Base-by-base conservation (phyloP, 1,140 invertebrate genomes). In the Tetranychus cinnabarinus region DNA sequence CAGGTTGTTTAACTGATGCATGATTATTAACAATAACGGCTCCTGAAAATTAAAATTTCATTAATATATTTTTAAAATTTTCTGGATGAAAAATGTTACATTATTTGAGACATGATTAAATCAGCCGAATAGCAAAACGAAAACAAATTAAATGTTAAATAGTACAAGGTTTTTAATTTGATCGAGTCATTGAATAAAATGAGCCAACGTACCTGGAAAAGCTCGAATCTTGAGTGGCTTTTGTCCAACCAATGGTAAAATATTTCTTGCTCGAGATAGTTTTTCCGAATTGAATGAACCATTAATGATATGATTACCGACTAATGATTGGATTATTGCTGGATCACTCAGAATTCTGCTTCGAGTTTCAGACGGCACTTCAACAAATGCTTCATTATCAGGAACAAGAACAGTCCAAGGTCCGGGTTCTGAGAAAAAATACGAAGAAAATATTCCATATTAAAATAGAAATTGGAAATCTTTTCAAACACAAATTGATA, bases 391-490 rank as follows among this genome's bases (percentile, higher is more conserved):
- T 15, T 70, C 69, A 63, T 79, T 74, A n/a, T 73, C 71, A 7
- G 77, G 77, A 0, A 72, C 77, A 52, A 79, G 76, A 4, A 79
- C 59, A 1, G 78, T 78, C 67, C 74, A 77, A 6, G 70, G 69
- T 12, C 68, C 70, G n/a, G 47, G n/a, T 35, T 58, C 68, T 65
- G 12, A 34, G 63, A 52, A 7, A 7, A 23, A 23, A 23, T 23
- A 23, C 23, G 23, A 23, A 23, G 23, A 23, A 23, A 23, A 23
- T 23, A 23, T 23, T 23, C 23, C 23, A 23, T 48, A 39, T 4
- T 45, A 39, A 10, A 57, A 8, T 5, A n/a, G 1, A 13, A 13
- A 57, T 8, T 35, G 12, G n/a, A 57, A 57, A 35, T 10, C 39
- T n/a, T 23, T 46, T 42, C 39, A 39, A 12, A 58, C 3, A 23